Percentiles rank a stretch among this genome's conserved stretches.
phyloP scores from a whole-genome alignment of 2,113 vertebrate species.

The Malaclemys terrapin region DNA sequence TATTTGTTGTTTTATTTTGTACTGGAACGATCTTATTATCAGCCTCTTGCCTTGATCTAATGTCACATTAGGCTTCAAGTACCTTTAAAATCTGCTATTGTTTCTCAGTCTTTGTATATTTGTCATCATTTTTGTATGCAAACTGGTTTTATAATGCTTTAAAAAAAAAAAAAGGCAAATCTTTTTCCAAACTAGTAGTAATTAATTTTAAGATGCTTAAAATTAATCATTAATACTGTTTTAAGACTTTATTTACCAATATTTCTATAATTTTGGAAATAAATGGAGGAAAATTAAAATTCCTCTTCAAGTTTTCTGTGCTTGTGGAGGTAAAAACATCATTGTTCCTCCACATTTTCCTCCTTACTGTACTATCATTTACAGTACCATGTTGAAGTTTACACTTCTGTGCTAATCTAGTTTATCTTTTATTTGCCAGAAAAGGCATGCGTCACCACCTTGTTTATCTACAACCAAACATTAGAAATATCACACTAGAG shows the following conservation, averaged over 20 bases:
- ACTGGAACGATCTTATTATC: background rate
- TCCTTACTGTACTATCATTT: background rate
- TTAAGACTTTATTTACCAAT: background rate
- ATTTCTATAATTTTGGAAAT: background rate
- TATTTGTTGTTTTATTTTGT: background rate
- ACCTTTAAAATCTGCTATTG: background rate
- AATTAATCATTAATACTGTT: background rate
- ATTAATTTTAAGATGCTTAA: background rate
- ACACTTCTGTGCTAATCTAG: background rate
- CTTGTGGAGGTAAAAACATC: background rate
- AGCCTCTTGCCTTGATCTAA: background rate
- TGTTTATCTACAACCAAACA: background rate
- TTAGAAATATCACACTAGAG: background rate
- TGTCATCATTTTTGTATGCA: background rate
- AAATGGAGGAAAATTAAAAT: background rate
- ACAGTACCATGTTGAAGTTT: background rate
- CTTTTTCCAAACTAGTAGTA: background rate
- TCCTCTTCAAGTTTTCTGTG: background rate
- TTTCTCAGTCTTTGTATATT: background rate
- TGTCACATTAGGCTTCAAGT: background rate
- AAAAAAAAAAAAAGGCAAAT: fast-evolving
- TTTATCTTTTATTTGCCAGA: background rate
- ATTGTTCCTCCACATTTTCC: background rate
- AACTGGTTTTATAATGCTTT: background rate
- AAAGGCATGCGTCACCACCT: background rate